Evolutionary conservation across 2,888 invertebrate genomes (phyloP).

Genomic region (Melinaea marsaeus): DNA sequence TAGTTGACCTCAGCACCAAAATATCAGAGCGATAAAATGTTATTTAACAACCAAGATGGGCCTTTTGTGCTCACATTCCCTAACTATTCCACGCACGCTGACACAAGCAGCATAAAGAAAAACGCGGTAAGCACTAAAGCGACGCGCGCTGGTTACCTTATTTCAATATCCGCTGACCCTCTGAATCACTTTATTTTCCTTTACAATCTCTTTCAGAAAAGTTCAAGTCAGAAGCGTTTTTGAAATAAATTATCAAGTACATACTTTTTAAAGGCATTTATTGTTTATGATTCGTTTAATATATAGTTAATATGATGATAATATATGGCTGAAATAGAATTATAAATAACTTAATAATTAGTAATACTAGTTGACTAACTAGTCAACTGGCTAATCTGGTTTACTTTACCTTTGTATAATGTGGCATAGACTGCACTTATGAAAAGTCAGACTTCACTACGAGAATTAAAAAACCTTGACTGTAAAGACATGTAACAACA

Average conservation of each 20-base stretch:
- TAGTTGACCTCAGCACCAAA: neutral
- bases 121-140: conserved; percentile 10
- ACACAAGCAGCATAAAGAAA: conserved; percentile 15
- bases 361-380: too few relatives aligned
- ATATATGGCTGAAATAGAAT: too few relatives aligned
- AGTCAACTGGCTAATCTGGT: too few relatives aligned
- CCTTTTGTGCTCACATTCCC: conserved; percentile 6
- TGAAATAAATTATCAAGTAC: neutral
- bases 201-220: conserved; percentile 12
- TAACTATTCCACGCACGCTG: conserved; percentile 10
- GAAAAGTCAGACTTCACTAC: too few relatives aligned
- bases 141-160: conserved; percentile 11
- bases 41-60: conserved; percentile 6
- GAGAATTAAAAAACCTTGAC: neutral
- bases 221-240: conserved; percentile 7
- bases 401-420: too few relatives aligned
- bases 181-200: conserved; percentile 19
- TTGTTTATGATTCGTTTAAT: neutral
- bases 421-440: too few relatives aligned
- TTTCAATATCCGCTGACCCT: conserved; percentile 22
- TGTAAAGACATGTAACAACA: neutral
- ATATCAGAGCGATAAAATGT: neutral
- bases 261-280: neutral
- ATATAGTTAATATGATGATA: neutral
- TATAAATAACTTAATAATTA: too few relatives aligned